These are phyloP conservation scores for Cephus spinipes DNA, from an alignment of 2,888 invertebrate genomes.

Conservation along the genomic window DNA sequence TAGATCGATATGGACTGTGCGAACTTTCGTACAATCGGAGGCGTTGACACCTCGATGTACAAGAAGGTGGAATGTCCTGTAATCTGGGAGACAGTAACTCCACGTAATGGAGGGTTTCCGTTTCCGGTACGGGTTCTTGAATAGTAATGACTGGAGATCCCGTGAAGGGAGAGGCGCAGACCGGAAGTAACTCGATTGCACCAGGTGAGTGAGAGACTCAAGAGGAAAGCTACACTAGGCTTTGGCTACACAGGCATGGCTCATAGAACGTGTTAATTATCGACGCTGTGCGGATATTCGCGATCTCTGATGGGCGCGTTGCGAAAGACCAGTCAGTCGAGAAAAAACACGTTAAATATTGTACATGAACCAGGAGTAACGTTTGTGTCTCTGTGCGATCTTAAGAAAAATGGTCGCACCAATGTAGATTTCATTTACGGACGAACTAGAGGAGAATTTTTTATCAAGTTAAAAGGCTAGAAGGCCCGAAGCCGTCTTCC, in stretches of 20 bases:
- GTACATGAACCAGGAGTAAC: too few relatives aligned
- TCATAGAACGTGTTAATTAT: neutral
- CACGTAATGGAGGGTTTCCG: conserved; percentile 58
- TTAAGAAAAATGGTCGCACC: too few relatives aligned
- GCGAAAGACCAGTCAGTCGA: neutral
- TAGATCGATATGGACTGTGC: too few relatives aligned
- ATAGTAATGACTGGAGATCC: conserved; percentile 51
- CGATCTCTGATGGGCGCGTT: neutral
- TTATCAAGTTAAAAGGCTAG: too few relatives aligned
- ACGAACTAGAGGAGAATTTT: too few relatives aligned
- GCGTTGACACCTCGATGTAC: too few relatives aligned
- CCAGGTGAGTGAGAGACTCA: conserved; percentile 25
- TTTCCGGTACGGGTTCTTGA: conserved; percentile 55
- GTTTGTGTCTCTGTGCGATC: too few relatives aligned
- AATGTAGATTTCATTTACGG: too few relatives aligned
- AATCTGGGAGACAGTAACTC: conserved; percentile 38
- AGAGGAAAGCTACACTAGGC: neutral
- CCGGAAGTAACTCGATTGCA: conserved; percentile 38
- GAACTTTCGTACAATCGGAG: too few relatives aligned
- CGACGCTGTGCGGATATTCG: neutral
- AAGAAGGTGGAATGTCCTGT: conserved; percentile 30
- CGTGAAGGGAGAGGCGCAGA: conserved; percentile 22
- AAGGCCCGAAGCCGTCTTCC: too few relatives aligned
- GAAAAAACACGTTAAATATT: too few relatives aligned
- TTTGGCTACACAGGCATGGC: neutral